Conservation (phyloP, 2,888 invertebrate genomes). For the Keiferia lycopersicella region DNA sequence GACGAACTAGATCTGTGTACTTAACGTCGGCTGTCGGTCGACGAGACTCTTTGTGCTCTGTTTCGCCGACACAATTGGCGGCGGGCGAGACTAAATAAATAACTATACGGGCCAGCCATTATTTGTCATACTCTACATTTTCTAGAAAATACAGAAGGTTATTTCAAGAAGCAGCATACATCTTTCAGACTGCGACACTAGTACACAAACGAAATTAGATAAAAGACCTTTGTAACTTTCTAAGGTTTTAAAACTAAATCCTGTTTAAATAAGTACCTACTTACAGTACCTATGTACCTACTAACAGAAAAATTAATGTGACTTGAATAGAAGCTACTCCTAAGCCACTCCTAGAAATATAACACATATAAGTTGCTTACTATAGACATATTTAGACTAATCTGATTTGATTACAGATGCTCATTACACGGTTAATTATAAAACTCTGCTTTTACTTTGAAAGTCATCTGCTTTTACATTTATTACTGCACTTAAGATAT, state of each 20-base stretch:
- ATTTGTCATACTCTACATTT: neutral
- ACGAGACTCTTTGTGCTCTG: conserved; percentile 66
- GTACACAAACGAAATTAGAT: too few species aligned
- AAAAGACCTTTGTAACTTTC: too few species aligned
- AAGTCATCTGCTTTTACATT: neutral
- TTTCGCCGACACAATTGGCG: conserved; percentile 58
- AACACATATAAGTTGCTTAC: too few species aligned
- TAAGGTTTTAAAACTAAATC: too few species aligned
- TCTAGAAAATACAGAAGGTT: neutral
- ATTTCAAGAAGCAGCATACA: too few species aligned
- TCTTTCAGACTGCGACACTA: too few species aligned
- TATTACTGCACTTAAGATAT: too few species aligned
- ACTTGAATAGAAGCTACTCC: too few species aligned
- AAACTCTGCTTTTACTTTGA: neutral
- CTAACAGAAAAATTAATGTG: too few species aligned
- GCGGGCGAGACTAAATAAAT: conserved; percentile 18
- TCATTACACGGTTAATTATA: neutral
- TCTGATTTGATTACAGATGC: neutral
- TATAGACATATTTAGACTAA: neutral
- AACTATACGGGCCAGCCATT: neutral
- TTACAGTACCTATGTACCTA: too few species aligned
- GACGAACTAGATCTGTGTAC: conserved; percentile 48
- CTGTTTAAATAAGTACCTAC: too few species aligned
- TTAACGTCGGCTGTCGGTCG: conserved; percentile 27
- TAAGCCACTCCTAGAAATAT: too few species aligned